These are phyloP conservation scores for Rhagophthalmus giganteus DNA, from an alignment of 2,888 invertebrate species.

Conservation along the genomic window DNA sequence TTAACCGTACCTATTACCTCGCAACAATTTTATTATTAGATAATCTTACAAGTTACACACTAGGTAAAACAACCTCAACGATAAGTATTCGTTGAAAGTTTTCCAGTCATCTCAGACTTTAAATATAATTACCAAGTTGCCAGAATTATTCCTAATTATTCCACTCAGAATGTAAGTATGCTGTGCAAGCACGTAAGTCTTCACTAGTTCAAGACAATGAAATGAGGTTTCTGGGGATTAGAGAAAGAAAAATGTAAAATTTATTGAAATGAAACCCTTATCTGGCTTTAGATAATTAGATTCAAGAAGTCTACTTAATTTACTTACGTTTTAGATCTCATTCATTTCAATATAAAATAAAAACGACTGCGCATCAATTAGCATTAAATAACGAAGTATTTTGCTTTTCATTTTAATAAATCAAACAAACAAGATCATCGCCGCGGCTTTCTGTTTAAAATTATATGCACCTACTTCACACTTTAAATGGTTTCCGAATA, in stretches of 20 bases:
- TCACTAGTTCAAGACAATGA: constrained; percentile 24
- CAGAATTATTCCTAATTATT: constrained; percentile 35
- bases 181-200: constrained; percentile 26
- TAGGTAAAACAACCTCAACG: constrained; percentile 10
- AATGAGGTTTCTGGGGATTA: constrained; percentile 30
- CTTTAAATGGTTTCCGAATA: too few relatives aligned
- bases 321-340: constrained; percentile 28
- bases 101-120: constrained; percentile 19
- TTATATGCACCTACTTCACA: too few relatives aligned
- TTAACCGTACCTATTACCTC: too few relatives aligned
- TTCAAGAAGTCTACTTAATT: constrained; percentile 31
- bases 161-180: constrained; percentile 23
- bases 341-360: constrained; percentile 20
- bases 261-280: constrained; percentile 35
- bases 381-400: too few relatives aligned
- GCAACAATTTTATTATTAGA: too few relatives aligned
- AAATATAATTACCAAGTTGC: constrained; percentile 32
- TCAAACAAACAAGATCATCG: too few relatives aligned
- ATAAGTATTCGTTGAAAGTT: constrained; percentile 18
- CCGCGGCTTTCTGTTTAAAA: too few relatives aligned
- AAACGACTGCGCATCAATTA: constrained; percentile 8
- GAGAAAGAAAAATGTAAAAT: constrained; percentile 34
- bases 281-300: constrained; percentile 28
- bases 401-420: too few relatives aligned
- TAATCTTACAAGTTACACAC: too few relatives aligned